Evolutionary conservation across 2,113 vertebrate species (phyloP).

Genomic region (Semicossyphus pulcher): DNA sequence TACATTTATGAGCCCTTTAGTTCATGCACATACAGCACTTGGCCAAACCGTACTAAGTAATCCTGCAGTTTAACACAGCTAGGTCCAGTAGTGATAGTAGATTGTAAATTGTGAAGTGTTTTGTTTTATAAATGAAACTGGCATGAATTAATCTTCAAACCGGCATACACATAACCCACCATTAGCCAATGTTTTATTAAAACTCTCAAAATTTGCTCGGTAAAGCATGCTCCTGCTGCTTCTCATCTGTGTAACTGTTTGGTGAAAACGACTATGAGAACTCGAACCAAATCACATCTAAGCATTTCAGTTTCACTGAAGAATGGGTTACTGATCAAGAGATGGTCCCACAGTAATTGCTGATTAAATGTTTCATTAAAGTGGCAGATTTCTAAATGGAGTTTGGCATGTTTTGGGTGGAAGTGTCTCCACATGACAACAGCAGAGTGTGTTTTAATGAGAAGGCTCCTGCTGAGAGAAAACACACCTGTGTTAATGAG

Average conservation of each 20-base stretch:
- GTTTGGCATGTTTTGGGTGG: conserved; percentile 18
- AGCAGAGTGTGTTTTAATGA: conserved; percentile 25
- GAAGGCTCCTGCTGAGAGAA: neutral
- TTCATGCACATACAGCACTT: accelerated
- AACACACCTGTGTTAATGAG: conserved; percentile 42
- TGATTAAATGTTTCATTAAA: neutral
- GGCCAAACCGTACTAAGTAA: neutral
- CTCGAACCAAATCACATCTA: too few relatives aligned
- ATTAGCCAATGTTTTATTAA: too few relatives aligned
- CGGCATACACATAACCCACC: too few relatives aligned
- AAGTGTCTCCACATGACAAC: neutral
- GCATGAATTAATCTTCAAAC: neutral
- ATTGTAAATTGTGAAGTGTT: accelerated
- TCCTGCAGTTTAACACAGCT: accelerated
- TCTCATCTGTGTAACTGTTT: too few relatives aligned
- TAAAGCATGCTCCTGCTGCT: too few relatives aligned
- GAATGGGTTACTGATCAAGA: too few relatives aligned
- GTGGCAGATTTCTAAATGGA: conserved; percentile 15
- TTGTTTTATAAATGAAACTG: neutral
- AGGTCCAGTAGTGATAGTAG: accelerated
- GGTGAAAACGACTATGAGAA: too few relatives aligned
- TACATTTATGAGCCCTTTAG: neutral
- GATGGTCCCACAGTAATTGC: too few relatives aligned
- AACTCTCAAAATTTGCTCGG: too few relatives aligned
- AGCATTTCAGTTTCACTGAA: too few relatives aligned